Percentiles rank a stretch among this genome's conserved stretches.
Conservation (phyloP, 1,140 invertebrate species). For the Rhynchophorus ferrugineus region DNA sequence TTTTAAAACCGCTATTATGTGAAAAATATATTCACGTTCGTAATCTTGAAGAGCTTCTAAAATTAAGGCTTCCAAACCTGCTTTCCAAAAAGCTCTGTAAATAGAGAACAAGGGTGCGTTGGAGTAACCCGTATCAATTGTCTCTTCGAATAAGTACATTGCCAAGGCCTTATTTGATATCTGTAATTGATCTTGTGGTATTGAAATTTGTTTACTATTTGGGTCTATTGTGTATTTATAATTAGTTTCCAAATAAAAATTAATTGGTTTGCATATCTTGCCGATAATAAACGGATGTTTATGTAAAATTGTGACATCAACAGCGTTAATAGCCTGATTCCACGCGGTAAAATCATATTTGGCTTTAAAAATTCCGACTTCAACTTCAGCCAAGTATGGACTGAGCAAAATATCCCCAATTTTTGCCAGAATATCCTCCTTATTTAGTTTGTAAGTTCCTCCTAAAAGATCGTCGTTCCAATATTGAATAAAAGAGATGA, state of each 20-base stretch:
- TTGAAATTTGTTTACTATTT: not conserved
- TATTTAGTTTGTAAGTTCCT: constrained; percentile 5
- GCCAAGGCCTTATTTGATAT: not conserved
- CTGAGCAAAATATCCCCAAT: not conserved
- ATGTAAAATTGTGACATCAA: not conserved
- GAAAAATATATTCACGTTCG: not conserved
- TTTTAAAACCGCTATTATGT: not conserved
- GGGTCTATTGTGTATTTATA: not conserved
- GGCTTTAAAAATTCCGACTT: not conserved
- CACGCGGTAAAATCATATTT: not conserved
- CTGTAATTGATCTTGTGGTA: not conserved
- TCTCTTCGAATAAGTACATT: constrained; percentile 5
- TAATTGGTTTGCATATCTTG: not conserved
- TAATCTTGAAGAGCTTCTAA: constrained; percentile 1
- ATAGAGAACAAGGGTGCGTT: not conserved
- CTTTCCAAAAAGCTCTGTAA: constrained; percentile 7
- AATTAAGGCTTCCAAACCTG: constrained; percentile 2
- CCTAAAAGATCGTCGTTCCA: not conserved
- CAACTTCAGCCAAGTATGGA: not conserved
- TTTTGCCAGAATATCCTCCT: constrained; percentile 3
- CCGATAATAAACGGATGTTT: not conserved
- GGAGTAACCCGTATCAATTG: not conserved
- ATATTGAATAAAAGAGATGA: constrained; percentile 1
- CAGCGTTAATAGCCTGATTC: not conserved
- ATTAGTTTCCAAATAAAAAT: not conserved